Conservation (phyloP, 2,888 invertebrate genomes). For the Glaucopsyche alexis region DNA sequence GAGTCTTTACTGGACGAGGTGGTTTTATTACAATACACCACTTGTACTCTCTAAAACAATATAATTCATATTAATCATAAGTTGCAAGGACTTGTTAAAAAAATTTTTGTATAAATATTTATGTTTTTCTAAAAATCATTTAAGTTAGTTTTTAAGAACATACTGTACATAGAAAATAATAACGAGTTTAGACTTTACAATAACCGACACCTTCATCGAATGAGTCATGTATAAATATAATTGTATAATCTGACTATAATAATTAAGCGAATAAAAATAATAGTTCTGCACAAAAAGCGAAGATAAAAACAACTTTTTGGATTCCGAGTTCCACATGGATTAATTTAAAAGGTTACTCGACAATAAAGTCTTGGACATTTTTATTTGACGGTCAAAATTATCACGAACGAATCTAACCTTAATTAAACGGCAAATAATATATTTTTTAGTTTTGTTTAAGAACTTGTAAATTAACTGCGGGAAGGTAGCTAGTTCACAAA, state of each 20-base stretch:
- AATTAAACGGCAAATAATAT: background rate
- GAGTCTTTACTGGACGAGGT: too few relatives aligned
- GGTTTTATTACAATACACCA: too few relatives aligned
- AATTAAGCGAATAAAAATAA: background rate
- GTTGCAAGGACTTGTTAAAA: too few relatives aligned
- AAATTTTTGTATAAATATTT: too few relatives aligned
- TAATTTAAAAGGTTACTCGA: constrained; percentile 6
- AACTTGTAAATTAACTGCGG: background rate
- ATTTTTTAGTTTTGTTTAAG: background rate
- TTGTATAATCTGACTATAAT: background rate
- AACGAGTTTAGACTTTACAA: too few relatives aligned
- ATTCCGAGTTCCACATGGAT: background rate
- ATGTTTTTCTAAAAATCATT: background rate
- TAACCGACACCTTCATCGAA: background rate
- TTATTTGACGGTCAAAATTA: constrained; percentile 15
- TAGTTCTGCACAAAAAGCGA: background rate
- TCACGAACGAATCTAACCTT: constrained; percentile 11
- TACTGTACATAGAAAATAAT: background rate
- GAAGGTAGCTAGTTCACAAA: background rate
- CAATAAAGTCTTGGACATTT: background rate
- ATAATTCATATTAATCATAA: too few relatives aligned
- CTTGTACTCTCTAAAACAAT: too few relatives aligned
- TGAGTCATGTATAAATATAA: background rate
- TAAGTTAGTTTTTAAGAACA: too few relatives aligned
- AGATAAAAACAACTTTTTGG: background rate